Evolutionary conservation across 2,888 invertebrate species (phyloP), one percentile per base, ranked within the genome.

Genomic region (Psylliodes chrysocephalus): DNA sequence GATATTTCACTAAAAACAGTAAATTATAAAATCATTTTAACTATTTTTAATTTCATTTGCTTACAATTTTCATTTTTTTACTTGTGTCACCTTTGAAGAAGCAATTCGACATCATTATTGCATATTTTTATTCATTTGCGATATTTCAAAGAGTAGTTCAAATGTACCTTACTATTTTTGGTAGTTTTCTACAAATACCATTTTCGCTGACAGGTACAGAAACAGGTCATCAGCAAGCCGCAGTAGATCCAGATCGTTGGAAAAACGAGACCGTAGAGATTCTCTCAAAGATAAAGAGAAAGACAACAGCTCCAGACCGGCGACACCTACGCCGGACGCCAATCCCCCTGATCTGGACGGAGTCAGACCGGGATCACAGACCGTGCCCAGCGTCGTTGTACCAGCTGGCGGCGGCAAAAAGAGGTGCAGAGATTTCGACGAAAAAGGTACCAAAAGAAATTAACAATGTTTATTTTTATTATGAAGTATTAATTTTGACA

Each of bases 351-450:
- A 87, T 70, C 83, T 85, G 61, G 86, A 86, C 71, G 82, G n/a
- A n/a, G n/a, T n/a, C n/a, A 68, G 78, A 40, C 75, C 86, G 55
- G 82, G 84, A 57, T 84, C 85, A 67, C 85, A 85, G 71, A 85
- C 84, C 66, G 84, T 86, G 69, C 86, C 85, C 72, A 85, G 84
- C 67, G 85, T 85, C 3, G 84, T 86, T 2, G 75, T 76, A 5
- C 76, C 75, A 59, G 75, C 76, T n/a, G 70, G 71, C 18, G n/a
- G n/a, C n/a, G n/a, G n/a, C n/a, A 90, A 90, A 72, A 86, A 91
- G 55, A 85, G 94, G 25, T 95, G 95, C 80, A 85, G 94, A 55
- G 96, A 96, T 82, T 96, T 94, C 77, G 96, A 96, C 78, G 93
- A 93, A 90, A 80, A 80, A 81, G 81, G 74, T 66, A 40, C 28